Base-by-base conservation (phyloP, 2,113 vertebrate genomes). In the Sturnira hondurensis region DNA sequence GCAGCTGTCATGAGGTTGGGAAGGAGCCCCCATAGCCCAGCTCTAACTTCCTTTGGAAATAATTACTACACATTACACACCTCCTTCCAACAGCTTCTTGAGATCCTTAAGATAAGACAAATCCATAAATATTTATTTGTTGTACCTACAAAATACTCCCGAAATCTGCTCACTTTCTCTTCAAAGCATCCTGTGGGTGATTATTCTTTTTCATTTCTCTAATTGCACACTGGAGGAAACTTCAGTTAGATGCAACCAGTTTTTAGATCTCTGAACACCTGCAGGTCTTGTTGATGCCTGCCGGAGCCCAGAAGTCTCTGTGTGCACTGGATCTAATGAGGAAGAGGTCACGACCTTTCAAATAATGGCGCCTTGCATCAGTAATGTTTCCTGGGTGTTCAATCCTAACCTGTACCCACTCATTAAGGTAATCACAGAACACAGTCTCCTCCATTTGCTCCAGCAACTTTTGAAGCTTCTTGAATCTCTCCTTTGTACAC, bases 161-260 rank as follows among this genome's bases (percentile, higher is more conserved):
- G 71, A 77, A 84, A 41, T 67, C 28, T 73, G 70, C 89, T 61
- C 61, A 47, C 90, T 91, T 80, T 93, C 84, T 93, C 89, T 94
- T 97, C 91, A 95, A 74, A 97, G 82, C 13, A 4, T 70, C 67
- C 26, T 38, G 65, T n/a, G 19, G 50, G 70, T 26, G 84, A 24
- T 73, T 26, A 61, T 93, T 77, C 58, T 56, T 74, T 68, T 73
- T 93, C 90, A 12, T 91, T 91, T 82, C 63, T 96, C 67, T 97
- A 89, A 88, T 93, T 86, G 91, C 61, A 84, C 41, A n/a, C 43
- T 84, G 28, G 90, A 81, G 89, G 89, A 87, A 90, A n/a, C 63
- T 16, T 71, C 52, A 15, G 45, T 77, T 65, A 85, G 77, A 26
- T 28, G 22, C 65, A 86, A 16, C 82, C 58, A 2, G 70, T 67